Evolutionary conservation across 2,888 invertebrate genomes (phyloP).

Genomic region (Pimpla rufipes): DNA sequence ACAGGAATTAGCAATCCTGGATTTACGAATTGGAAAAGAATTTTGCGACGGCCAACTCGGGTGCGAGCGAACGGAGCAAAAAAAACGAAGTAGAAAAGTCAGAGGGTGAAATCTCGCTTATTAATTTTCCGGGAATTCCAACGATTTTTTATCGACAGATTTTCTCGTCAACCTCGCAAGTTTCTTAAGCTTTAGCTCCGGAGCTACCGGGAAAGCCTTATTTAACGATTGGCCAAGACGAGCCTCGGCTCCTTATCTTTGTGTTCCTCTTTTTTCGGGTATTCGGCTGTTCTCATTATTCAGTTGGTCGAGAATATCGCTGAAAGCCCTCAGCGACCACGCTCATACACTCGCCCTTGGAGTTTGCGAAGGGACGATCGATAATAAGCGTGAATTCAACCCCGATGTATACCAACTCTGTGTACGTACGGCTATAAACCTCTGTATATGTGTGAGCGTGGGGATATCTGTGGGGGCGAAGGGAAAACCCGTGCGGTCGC

Average conservation of each 20-base stretch:
- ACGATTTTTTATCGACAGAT: constrained; percentile 11
- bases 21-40: constrained; percentile 11
- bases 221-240: not conserved
- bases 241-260: not conserved
- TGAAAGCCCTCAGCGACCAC: not conserved
- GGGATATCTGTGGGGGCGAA: constrained; percentile 51
- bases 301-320: constrained; percentile 20
- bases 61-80: not conserved
- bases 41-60: not conserved
- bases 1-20: constrained; percentile 12
- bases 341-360: constrained; percentile 1
- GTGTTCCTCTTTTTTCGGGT: constrained; percentile 3
- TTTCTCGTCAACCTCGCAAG: not conserved
- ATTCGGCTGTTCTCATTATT: constrained; percentile 21
- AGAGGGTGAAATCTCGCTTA: constrained; percentile 31
- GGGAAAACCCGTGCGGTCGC: constrained; percentile 44
- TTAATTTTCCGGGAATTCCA: constrained; percentile 30
- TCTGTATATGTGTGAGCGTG: constrained; percentile 5
- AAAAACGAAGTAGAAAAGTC: not conserved
- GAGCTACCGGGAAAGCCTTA: not conserved
- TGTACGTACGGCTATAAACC: constrained; percentile 20
- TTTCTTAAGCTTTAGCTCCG: not conserved
- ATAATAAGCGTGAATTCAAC: constrained; percentile 77
- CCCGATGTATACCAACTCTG: constrained; percentile 41
- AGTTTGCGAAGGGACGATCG: constrained; percentile 74